A percentile compares a stretch with the other conserved stretches of the same genome.
Conservation (phyloP, 92 coral and sea anemone species). For the Muricea muricata region DNA sequence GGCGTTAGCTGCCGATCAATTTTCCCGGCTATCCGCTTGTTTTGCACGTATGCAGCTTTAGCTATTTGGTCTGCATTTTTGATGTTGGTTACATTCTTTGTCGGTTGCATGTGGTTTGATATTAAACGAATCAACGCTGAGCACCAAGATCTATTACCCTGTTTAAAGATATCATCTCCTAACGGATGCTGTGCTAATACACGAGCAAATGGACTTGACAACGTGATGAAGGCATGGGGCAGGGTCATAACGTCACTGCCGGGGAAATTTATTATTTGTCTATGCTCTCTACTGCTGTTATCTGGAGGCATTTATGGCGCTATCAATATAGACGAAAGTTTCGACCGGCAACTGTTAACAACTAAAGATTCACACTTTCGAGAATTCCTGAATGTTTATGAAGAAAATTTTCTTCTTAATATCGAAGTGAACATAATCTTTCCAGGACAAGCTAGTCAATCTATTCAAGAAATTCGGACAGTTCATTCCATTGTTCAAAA, state of each 20-base stretch:
- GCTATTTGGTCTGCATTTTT: constrained; percentile 63
- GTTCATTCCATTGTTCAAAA: constrained; percentile 55
- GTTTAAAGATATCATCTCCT: constrained; percentile 44
- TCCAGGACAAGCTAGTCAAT: constrained; percentile 25
- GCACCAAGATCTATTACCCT: constrained; percentile 64
- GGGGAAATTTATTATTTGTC: constrained; percentile 48
- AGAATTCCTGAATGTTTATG: constrained; percentile 27
- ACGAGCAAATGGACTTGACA: constrained; percentile 49
- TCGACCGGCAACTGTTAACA: constrained; percentile 32
- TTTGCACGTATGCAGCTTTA: constrained; percentile 76
- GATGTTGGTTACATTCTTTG: constrained; percentile 72
- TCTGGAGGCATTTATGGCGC: constrained; percentile 69
- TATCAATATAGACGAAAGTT: constrained; percentile 58
- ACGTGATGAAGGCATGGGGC: constrained; percentile 67
- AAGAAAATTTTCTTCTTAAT: constrained; percentile 39
- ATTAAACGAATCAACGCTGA: constrained; percentile 71
- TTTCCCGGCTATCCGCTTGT: constrained; percentile 74
- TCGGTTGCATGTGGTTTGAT: constrained; percentile 72
- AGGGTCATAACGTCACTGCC: constrained; percentile 56
- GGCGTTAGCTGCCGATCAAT: constrained; percentile 82
- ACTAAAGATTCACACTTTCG: constrained; percentile 8
- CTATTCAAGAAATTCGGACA: constrained; percentile 23
- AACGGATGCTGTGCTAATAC: background rate
- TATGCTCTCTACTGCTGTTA: constrained; percentile 58
- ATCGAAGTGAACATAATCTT: constrained; percentile 46